Evolutionary conservation across 2,888 invertebrate species (phyloP), one percentile per base, ranked within the genome.

Genomic region (Sepioteuthis lessoniana): DNA sequence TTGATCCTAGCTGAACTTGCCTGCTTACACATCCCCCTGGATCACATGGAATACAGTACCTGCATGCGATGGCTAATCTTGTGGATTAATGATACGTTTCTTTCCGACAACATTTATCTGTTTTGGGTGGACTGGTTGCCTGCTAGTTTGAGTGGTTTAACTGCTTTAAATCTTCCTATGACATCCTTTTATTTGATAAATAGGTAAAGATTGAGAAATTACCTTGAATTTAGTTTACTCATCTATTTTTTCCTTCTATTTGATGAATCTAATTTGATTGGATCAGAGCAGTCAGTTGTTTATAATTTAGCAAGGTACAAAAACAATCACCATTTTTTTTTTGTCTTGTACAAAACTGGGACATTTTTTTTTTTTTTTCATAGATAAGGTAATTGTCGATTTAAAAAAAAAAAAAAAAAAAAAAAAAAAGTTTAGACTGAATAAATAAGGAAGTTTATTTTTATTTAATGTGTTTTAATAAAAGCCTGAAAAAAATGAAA

Each of bases 111-210:
- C n/a, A n/a, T 76, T 35, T 76, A 35, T n/a, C 16, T n/a, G 76
- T 76, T 76, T 76, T 76, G n/a, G 76, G n/a, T 76, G n/a, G 76
- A 76, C n/a, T 76, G n/a, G n/a, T 76, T 76, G 76, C 35, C 76
- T 76, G 76, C 13, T 76, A 10, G n/a, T 35, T 76, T n/a, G 2
- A 35, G 16, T n/a, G 76, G n/a, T 35, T 76, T 16, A 76, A 76
- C n/a, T 1, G 76, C n/a, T 31, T 76, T 76, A 76, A 76, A n/a
- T 35, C 16, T 0, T n/a, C 25, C 28, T 2, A 76, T 21, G 21
- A 55, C 55, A 55, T 28, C 76, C 10, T 76, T 76, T 76, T 76
- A 76, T 76, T n/a, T 35, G 3, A 16, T 35, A 76, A 76, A 55
- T 55, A 21, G 50, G 7, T 55, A 55, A 55, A 55, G 25, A 25